Evolutionary conservation across 2,888 invertebrate species (phyloP), one percentile per base, ranked within the genome.

Genomic region (Eledone cirrhosa): DNA sequence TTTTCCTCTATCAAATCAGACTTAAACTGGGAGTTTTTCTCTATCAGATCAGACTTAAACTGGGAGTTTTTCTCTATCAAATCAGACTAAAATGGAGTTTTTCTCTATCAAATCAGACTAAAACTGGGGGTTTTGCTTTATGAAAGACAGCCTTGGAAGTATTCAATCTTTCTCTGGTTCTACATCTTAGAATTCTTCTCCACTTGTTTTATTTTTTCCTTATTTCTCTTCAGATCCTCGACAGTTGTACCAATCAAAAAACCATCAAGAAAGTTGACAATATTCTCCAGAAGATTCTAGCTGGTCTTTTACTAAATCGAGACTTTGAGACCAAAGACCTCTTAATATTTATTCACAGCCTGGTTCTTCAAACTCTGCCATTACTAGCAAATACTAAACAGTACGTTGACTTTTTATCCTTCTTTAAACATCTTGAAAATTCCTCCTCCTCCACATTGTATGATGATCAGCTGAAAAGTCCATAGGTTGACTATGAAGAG

Each of bases 241-340:
- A 94, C 22, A 93, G 93, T 22, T 94, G 95, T 13, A 94, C 95
- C 85, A 96, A 95, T 0, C 95, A 95, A 86, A 96, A 95, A 91
- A 93, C 93, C 0, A 93, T 96, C 0, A 90, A 93, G 13, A 97
- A 96, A 92, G 94, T 95, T 0, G 94, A 94, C 86, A 95, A 95
- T 85, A 94, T 95, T 65, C 92, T 98, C 75, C 93, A 94, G 85
- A 94, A 95, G 85, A 93, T 97, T 48, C 94, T 94, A 0, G 92
- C 93, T 48, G 98, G 98, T 5, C 91, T 99, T 80, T 94, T 95
- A 0, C 94, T 94, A 48, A 99, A 99, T 90, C 91, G 92, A 69
- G 94, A 94, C 83, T 93, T 98, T 53, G 92, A 94, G 0, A 91
- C 93, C 0, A 94, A 95, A 85, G 93, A 94, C 48, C 90, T 97